Evolutionary conservation across 2,888 invertebrate species (phyloP).

Genomic region (Epinotia nisella): DNA sequence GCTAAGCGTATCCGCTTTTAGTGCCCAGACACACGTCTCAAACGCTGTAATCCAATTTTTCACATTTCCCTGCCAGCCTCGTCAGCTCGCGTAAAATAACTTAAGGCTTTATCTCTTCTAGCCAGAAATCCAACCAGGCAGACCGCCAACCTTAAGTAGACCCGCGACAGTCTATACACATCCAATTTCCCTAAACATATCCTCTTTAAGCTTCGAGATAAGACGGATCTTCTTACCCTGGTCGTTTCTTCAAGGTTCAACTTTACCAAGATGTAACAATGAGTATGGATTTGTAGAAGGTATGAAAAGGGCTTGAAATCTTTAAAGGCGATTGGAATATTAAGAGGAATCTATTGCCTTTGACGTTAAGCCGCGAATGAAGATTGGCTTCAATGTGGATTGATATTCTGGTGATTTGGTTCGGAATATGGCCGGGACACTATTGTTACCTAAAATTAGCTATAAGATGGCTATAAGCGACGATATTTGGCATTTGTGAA

Average conservation of each 20-base stretch:
- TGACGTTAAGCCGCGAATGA: not conserved
- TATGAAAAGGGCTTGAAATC: constrained; percentile 32
- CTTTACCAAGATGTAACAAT: constrained; percentile 48
- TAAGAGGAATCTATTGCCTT: constrained; percentile 34
- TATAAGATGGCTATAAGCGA: not conserved
- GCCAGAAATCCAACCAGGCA: constrained; percentile 37
- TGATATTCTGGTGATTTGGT: not conserved
- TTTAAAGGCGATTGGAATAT: constrained; percentile 29
- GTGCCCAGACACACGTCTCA: not conserved
- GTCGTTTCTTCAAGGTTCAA: constrained; percentile 44
- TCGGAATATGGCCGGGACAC: not conserved
- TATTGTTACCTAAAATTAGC: not conserved
- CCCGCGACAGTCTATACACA: constrained; percentile 43
- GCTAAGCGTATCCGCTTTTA: too few species aligned
- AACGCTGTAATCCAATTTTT: constrained; percentile 7
- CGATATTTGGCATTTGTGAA: too few species aligned
- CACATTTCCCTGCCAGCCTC: constrained; percentile 7
- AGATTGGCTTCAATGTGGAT: constrained; percentile 10
- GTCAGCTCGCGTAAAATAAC: constrained; percentile 47
- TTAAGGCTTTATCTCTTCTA: constrained; percentile 34
- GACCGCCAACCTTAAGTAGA: constrained; percentile 45
- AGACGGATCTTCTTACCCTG: constrained; percentile 36
- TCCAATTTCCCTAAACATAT: constrained; percentile 28
- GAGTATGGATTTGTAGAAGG: constrained; percentile 46
- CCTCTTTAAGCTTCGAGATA: constrained; percentile 42